Conservation (phyloP, 2,888 invertebrate species). For the Lycia hirtaria region DNA sequence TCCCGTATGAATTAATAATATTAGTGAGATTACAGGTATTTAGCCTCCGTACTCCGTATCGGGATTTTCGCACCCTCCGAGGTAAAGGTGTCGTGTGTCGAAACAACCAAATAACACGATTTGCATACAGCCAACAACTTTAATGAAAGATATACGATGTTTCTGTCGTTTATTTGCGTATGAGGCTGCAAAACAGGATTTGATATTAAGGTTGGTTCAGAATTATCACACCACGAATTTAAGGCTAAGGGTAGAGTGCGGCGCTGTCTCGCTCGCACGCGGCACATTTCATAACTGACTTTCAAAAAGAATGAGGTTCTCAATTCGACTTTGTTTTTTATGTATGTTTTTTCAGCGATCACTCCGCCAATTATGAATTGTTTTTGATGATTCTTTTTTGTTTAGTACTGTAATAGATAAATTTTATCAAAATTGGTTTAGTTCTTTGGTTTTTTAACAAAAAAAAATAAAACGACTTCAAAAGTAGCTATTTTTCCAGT, state of each 20-base stretch:
- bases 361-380: neutral
- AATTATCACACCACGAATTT: neutral
- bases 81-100: constrained; percentile 24
- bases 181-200: neutral
- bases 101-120: constrained; percentile 12
- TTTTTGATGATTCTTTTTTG: too few relatives aligned
- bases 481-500: too few relatives aligned
- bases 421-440: too few relatives aligned
- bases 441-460: too few relatives aligned
- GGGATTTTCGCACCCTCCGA: neutral
- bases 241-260: neutral
- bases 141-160: constrained; percentile 19
- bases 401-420: too few relatives aligned
- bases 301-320: too few relatives aligned
- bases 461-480: too few relatives aligned
- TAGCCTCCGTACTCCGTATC: neutral
- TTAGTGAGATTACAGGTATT: neutral
- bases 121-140: constrained; percentile 22
- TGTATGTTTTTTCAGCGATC: neutral
- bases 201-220: constrained; percentile 4
- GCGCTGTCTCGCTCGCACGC: too few relatives aligned
- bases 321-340: too few relatives aligned
- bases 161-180: neutral
- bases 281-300: too few relatives aligned
- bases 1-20: neutral